Evolutionary conservation across 2,888 invertebrate genomes (phyloP), one percentile per base, ranked within the genome.

Genomic region (Strigamia transsilvanica): DNA sequence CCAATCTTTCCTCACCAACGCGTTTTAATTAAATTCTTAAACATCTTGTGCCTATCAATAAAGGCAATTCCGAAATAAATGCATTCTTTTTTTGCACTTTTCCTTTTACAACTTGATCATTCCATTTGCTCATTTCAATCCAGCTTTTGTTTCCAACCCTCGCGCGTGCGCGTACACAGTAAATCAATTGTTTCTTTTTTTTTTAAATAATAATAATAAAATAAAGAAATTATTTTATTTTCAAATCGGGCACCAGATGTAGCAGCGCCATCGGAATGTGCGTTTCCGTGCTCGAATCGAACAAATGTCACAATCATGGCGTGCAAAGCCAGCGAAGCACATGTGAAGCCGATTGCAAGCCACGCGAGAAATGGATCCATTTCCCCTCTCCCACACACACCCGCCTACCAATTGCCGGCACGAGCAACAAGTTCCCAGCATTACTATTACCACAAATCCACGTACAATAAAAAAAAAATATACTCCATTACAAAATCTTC

Each of bases 231-330:
- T 27, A 15, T 56, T 56, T 56, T 56, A 46, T 56, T 21, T 27
- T 9, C 18, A n/a, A 18, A 12, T 46, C 46, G 4, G n/a, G 12
- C 46, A 46, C 46, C 46, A n/a, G 56, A 56, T 56, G n/a, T 15
- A 56, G n/a, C 6, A 27, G 73, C 27, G 32, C 23, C 46, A n/a
- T 46, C 12, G 46, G 46, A 56, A 56, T 18, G 56, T 56, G 4
- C 21, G 56, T 18, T 56, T 18, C 56, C 27, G 9, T n/a, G 32
- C 12, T 27, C 9, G 27, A 73, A 73, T 73, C 73, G 73, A 73
- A 73, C 73, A 73, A 73, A 73, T 73, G 73, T 73, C 73, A 73
- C 73, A 73, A 73, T 73, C 73, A n/a, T 73, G 73, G 73, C 73
- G 73, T 73, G 73, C 32, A 73, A 73, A 73, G 73, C 73, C 73